Evolutionary conservation across 1,140 invertebrate genomes (phyloP).

Genomic region (Manduca sexta): DNA sequence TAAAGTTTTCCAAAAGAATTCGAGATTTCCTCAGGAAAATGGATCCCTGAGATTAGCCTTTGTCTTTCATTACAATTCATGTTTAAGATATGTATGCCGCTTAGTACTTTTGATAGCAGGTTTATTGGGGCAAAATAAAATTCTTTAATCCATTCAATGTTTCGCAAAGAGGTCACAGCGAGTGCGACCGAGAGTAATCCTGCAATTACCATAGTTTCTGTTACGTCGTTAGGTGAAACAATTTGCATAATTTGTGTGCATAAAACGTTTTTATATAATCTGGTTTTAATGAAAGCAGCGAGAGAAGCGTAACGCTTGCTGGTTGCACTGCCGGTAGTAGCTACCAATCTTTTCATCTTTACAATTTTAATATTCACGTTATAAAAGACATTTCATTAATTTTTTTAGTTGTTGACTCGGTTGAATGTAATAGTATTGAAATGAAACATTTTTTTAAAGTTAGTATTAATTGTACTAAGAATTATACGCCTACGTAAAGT

Average conservation of each 20-base stretch:
- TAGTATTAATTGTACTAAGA: too few species aligned
- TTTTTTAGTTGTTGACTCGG: too few species aligned
- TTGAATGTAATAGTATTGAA: too few species aligned
- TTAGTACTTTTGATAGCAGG: constrained; percentile 10
- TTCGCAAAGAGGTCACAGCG: background rate
- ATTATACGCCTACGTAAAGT: too few species aligned
- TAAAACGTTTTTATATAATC: background rate
- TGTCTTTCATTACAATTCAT: constrained; percentile 15
- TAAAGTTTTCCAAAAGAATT: constrained; percentile 14
- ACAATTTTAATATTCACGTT: too few species aligned
- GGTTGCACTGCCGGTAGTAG: too few species aligned
- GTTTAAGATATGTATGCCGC: background rate
- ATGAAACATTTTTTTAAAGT: too few species aligned
- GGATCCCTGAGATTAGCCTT: constrained; percentile 6
- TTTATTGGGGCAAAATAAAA: constrained; percentile 2
- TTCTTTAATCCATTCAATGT: constrained; percentile 2
- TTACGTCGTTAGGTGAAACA: constrained; percentile 1
- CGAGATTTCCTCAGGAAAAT: background rate
- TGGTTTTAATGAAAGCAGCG: background rate
- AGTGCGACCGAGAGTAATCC: background rate
- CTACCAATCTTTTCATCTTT: too few species aligned
- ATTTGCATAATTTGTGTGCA: constrained; percentile 11
- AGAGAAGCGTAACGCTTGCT: background rate
- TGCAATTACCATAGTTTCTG: constrained; percentile 1
- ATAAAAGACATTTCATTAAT: too few species aligned